Evolutionary conservation across 2,113 vertebrate species (phyloP), one percentile per base, ranked within the genome.

Genomic region (Bucco capensis): DNA sequence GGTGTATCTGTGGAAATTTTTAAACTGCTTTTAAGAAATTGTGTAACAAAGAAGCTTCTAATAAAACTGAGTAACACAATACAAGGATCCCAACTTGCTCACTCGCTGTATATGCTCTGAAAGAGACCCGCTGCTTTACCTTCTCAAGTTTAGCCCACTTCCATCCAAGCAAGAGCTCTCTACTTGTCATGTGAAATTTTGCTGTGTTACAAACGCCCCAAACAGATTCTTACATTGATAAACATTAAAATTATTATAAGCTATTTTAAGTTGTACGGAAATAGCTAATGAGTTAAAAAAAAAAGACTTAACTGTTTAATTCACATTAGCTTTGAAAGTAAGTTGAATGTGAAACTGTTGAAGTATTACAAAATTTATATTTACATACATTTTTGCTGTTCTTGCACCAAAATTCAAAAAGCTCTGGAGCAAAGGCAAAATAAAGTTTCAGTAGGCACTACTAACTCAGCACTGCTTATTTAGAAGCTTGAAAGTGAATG

Each of bases 191-290:
- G 12, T 65, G 25, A 86, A 80, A 72, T 61, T 62, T 9, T 76
- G 5, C 1, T 35, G 33, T 22, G n/a, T 8, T 76, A 56, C 25
- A 65, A 56, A 69, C 30, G 49, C n/a, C 35, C 28, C 58, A 76
- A 62, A 7, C 2, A 1, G 7, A 4, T 42, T 82, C 12, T 53
- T 19, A 58, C 0, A 2, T 1, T 21, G 35, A 67, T 42, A 16
- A 71, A 62, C 18, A 40, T 22, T 37, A 28, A 14, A 88, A 57
- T n/a, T n/a, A n/a, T n/a, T n/a, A n/a, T n/a, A 13, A 74, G 64
- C 3, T 50, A 19, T 46, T 75, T 83, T 66, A 54, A 58, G 16
- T 37, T 46, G 84, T 14, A 70, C 4, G 15, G 19, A 87, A 75
- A 51, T 5, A 79, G 8, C 3, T 42, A 12, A 33, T 54, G 2